phyloP scores from a whole-genome alignment of 2,113 vertebrate genomes.

The Aleadryas rufinucha region DNA sequence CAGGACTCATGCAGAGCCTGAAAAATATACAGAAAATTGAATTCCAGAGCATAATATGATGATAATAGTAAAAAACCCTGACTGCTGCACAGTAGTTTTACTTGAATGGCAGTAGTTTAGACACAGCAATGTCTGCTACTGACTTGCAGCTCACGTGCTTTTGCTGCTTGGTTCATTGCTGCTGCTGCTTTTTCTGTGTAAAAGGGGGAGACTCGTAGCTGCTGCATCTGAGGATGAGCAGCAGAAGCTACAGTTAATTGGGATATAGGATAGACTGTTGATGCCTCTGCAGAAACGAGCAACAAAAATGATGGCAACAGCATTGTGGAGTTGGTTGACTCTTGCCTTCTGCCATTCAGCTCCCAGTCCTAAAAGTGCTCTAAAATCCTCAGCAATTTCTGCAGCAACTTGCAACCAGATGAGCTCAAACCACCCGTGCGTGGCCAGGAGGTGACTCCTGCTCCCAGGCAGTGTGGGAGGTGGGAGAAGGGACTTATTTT shows the following conservation, averaged over 20 bases:
- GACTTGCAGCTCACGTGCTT: not conserved
- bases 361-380: not conserved
- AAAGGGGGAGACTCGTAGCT: not conserved
- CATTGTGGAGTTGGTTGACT: not conserved
- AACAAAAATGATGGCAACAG: not conserved
- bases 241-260: not conserved
- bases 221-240: not conserved
- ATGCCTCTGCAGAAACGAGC: not conserved
- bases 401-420: not conserved
- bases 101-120: not conserved
- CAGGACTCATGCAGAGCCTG: constrained; percentile 6
- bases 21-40: not conserved
- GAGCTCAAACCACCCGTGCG: rapidly evolving
- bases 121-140: not conserved
- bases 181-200: not conserved
- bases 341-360: not conserved
- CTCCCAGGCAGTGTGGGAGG: not conserved
- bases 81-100: not conserved
- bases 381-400: not conserved
- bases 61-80: not conserved
- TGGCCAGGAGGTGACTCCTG: not conserved
- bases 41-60: not conserved
- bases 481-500: not conserved
- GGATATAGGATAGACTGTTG: not conserved
- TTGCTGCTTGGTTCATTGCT: not conserved